Conservation (phyloP, 2,113 vertebrate genomes). For the Herpailurus yagouaroundi region DNA sequence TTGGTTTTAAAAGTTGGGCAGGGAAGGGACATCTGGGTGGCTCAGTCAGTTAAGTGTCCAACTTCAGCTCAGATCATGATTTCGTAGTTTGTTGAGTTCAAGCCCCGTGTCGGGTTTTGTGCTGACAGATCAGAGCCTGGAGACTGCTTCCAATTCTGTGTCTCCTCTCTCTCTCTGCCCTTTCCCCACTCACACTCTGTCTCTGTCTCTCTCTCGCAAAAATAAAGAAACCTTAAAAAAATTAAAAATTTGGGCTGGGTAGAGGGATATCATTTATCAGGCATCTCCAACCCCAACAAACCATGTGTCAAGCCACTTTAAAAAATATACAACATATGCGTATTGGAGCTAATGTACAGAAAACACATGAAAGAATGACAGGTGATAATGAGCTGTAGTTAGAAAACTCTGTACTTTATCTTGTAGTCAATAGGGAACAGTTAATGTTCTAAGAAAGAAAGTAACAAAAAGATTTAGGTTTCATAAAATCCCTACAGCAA, state of each 20-base stretch:
- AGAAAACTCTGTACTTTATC: background rate
- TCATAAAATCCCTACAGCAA: conserved; percentile 13
- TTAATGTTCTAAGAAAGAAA: background rate
- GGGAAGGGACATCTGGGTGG: background rate
- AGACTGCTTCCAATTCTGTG: no score
- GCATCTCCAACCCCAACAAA: background rate
- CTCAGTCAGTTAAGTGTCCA: no score
- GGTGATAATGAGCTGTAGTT: background rate
- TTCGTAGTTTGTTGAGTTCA: no score
- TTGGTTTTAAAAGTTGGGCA: background rate
- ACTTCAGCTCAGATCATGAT: no score
- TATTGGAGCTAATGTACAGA: background rate
- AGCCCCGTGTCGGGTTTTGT: no score
- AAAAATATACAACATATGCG: background rate
- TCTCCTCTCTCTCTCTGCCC: no score
- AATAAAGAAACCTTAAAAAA: no score
- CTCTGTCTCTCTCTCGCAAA: no score
- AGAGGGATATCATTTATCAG: background rate
- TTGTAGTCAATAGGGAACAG: background rate
- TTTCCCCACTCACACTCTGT: no score
- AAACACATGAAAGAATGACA: background rate
- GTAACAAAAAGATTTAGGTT: background rate
- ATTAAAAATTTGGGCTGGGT: background rate
- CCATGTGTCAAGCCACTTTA: background rate
- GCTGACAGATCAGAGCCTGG: no score